Percentiles rank a stretch among this genome's conserved stretches.
These are phyloP conservation scores for Glaucomys volans DNA, from an alignment of 2,113 vertebrate species.

Conservation along the genomic window DNA sequence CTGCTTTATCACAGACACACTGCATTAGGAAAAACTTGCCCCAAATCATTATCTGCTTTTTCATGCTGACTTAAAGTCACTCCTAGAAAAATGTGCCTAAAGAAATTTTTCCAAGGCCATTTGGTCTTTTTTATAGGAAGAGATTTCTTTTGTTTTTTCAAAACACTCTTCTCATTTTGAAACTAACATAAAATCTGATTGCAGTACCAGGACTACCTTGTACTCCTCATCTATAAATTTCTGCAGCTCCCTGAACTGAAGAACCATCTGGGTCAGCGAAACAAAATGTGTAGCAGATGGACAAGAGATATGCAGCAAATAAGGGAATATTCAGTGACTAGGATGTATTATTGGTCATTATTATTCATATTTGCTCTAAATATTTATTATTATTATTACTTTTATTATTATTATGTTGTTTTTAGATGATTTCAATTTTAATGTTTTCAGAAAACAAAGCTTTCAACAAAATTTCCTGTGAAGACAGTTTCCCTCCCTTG, in stretches of 20 bases:
- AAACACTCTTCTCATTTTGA: slow-evolving; percentile 41
- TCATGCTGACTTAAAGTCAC: background rate
- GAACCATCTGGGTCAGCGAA: background rate
- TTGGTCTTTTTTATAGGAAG: slow-evolving; percentile 18
- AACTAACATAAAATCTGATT: slow-evolving; percentile 54
- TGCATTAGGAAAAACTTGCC: background rate
- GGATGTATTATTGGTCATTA: background rate
- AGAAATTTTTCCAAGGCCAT: slow-evolving; percentile 40
- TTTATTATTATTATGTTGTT: background rate
- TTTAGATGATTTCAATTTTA: background rate
- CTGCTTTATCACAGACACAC: background rate
- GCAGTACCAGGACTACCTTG: background rate
- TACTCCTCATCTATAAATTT: background rate
- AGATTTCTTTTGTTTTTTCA: slow-evolving; percentile 8
- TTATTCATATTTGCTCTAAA: background rate
- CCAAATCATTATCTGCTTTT: background rate
- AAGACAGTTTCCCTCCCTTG: background rate
- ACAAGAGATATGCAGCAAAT: background rate
- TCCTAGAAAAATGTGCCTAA: background rate
- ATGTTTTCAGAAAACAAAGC: slow-evolving; percentile 31
- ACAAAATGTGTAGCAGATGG: slow-evolving; percentile 12
- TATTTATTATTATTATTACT: background rate
- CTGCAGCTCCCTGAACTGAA: background rate
- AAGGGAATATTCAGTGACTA: background rate
- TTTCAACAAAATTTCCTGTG: background rate